Conservation (phyloP, 2,888 invertebrate genomes). For the Sminthurinus aureus region DNA sequence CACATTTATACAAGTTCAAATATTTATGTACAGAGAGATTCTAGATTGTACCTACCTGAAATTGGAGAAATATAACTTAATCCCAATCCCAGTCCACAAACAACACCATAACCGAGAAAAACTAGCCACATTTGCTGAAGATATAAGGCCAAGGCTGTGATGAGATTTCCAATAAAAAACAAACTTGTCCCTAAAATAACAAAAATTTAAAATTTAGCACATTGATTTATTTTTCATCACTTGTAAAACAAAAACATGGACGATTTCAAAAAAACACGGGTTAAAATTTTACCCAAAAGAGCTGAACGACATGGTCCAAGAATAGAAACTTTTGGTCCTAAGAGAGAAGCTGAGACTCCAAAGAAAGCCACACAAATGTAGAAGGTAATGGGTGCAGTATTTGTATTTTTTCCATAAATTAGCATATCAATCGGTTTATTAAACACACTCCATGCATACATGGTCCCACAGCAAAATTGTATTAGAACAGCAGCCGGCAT, state of each 20-base stretch:
- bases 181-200: not conserved
- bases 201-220: no score
- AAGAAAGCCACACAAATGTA: slow-evolving; percentile 55
- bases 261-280: no score
- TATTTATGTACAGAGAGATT: not conserved
- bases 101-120: slow-evolving; percentile 49
- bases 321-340: slow-evolving; percentile 52
- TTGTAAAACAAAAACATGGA: no score
- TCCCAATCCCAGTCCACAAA: slow-evolving; percentile 50
- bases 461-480: slow-evolving; percentile 55
- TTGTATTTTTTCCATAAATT: slow-evolving; percentile 48
- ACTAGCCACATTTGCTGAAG: slow-evolving; percentile 45
- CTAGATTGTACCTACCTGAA: not conserved
- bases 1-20: not conserved
- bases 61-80: slow-evolving; percentile 55
- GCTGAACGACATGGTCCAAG: slow-evolving; percentile 49
- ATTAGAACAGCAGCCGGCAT: slow-evolving; percentile 53
- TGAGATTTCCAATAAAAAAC: slow-evolving; percentile 35
- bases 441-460: slow-evolving; percentile 58
- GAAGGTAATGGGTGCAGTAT: slow-evolving; percentile 55
- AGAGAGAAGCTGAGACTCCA: slow-evolving; percentile 48
- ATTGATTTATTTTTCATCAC: no score
- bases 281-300: slow-evolving; percentile 15
- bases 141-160: slow-evolving; percentile 32
- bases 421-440: slow-evolving; percentile 54